These are phyloP conservation scores for Lutra lutra DNA, from an alignment of 2,797 vertebrate genomes.

Conservation along the genomic window DNA sequence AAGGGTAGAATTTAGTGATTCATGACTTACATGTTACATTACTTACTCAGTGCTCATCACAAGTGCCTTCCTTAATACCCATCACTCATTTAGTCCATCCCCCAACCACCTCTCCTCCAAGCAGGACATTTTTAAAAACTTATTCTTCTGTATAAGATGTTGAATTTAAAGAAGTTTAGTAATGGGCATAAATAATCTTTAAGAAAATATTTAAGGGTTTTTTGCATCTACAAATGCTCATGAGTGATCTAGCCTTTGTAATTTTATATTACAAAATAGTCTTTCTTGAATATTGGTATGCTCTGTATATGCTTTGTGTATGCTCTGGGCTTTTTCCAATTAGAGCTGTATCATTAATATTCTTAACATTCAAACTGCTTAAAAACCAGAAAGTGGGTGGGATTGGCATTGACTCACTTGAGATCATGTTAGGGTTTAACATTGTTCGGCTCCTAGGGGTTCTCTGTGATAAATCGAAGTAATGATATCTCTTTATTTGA, in stretches of 20 bases:
- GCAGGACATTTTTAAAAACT: not conserved
- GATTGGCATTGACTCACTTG: not conserved
- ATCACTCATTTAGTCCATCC: not conserved
- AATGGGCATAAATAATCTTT: not conserved
- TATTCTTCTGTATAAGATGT: not conserved
- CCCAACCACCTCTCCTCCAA: not conserved
- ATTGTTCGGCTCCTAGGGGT: not conserved
- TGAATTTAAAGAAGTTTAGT: not conserved
- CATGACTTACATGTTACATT: not conserved
- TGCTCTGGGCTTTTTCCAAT: not conserved
- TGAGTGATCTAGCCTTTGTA: not conserved
- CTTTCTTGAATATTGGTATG: not conserved
- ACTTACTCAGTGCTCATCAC: not conserved
- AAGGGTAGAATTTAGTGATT: not conserved
- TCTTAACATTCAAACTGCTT: not conserved
- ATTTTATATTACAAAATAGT: not conserved
- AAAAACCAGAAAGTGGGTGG: not conserved
- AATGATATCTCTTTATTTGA: not conserved
- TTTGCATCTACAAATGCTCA: not conserved
- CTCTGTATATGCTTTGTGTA: not conserved
- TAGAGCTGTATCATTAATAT: not conserved
- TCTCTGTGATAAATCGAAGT: not conserved
- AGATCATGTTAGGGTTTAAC: not conserved
- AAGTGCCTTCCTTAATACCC: not conserved
- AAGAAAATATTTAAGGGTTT: not conserved